A percentile compares a stretch with the other conserved stretches of the same genome.
Conservation (phyloP, 2,113 vertebrate species). For the Toxostoma redivivum region DNA sequence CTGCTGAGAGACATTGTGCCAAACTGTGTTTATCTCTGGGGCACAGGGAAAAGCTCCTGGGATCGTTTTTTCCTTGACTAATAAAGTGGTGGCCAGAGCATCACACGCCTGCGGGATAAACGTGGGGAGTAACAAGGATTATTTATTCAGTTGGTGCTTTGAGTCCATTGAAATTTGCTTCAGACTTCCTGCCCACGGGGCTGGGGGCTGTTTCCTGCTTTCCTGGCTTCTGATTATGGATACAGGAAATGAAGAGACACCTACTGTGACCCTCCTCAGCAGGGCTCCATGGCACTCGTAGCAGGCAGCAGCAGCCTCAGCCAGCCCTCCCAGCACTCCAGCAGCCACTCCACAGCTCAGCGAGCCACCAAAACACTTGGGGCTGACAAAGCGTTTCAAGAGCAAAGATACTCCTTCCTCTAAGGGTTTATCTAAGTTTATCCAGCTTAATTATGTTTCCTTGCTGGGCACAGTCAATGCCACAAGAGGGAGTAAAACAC, state of each 20-base stretch:
- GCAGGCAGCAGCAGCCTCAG: background rate
- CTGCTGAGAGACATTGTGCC: background rate
- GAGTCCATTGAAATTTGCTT: background rate
- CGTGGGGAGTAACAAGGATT: background rate
- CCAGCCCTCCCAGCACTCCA: background rate
- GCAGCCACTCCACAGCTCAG: background rate
- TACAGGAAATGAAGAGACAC: background rate
- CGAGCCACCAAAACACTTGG: background rate
- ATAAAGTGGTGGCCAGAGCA: background rate
- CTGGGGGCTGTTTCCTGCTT: background rate
- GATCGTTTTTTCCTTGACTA: background rate
- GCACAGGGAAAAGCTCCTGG: background rate
- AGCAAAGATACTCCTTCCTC: background rate
- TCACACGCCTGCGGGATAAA: background rate
- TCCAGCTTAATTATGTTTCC: background rate
- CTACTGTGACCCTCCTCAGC: background rate
- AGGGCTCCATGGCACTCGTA: background rate
- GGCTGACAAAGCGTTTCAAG: background rate
- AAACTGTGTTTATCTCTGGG: background rate
- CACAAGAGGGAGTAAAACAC: background rate
- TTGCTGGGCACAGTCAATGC: background rate
- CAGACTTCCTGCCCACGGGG: background rate
- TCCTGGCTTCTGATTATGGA: background rate
- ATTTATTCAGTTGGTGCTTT: constrained; percentile 17
- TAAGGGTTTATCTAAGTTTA: background rate